Percentiles rank a stretch among this genome's conserved stretches.
Evolutionary conservation across 2,888 invertebrate genomes (phyloP).

Genomic region (Glaucopsyche alexis): DNA sequence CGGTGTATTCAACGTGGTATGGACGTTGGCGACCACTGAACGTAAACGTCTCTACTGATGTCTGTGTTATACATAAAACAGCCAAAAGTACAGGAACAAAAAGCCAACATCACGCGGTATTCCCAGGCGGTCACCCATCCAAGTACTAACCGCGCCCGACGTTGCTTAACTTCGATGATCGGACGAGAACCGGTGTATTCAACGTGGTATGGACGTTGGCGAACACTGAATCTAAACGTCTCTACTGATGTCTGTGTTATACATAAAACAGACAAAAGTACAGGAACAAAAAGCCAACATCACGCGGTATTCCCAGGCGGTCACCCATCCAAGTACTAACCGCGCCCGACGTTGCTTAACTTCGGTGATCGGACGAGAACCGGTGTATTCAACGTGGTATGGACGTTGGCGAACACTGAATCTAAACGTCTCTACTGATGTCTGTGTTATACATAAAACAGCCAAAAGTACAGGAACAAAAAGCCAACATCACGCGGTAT

Average conservation of each 20-base stretch:
- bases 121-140: conserved; percentile 52
- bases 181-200: conserved; percentile 44
- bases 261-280: no score
- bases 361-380: conserved; percentile 47
- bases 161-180: conserved; percentile 50
- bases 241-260: no score
- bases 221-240: neutral
- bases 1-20: conserved; percentile 38
- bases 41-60: no score
- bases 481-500: conserved; percentile 29
- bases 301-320: conserved; percentile 27
- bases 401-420: conserved; percentile 34
- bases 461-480: neutral
- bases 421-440: neutral
- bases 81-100: neutral
- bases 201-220: conserved; percentile 39
- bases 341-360: conserved; percentile 55
- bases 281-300: no score
- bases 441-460: no score
- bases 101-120: conserved; percentile 29
- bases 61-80: no score
- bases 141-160: conserved; percentile 60
- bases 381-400: conserved; percentile 39
- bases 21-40: conserved; percentile 33
- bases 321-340: conserved; percentile 64